Evolutionary conservation across 1,140 invertebrate species (phyloP), one percentile per base, ranked within the genome.

Genomic region (Propsilocerus akamusi): DNA sequence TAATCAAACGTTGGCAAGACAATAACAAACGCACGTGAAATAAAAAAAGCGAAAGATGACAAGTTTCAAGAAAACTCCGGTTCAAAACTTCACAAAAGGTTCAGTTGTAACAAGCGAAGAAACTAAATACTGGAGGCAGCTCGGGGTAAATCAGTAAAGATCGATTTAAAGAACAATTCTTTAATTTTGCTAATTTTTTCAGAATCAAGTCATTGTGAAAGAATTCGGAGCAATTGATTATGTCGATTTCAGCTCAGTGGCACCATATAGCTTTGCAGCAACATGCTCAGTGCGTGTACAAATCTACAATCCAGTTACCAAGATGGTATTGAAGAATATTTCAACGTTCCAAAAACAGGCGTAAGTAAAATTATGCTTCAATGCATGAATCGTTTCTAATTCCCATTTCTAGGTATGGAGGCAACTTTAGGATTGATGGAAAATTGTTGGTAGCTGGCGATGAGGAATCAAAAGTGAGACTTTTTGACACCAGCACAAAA

Each of bases 221-320:
- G 92, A 96, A 67, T 89, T 86, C 72, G 89, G 89, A 28, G 75
- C 83, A 0, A 86, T 96, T 26, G 88, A 93, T 62, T 84, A 86
- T 58, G 77, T 97, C 48, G 83, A 94, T 62, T 91, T 96, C 62
- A 88, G 86, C 57, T 84, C 86, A 6, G 70, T 80, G 12, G 79
- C 90, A 58, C 87, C 89, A 1, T 75, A 92, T 70, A 80, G 86
- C 62, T 89, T 93, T 71, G 87, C 88, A 11, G 82, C 92, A 5
- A 90, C 91, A 46, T 92, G 84, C 65, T 92, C 89, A 1, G 83
- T 88, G 7, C 73, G 86, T 61, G 82, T 95, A 57, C 89, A 94
- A 64, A 69, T 95, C n/a, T 95, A 93, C 62, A 89, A 88, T 69
- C 78, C 87, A 7, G 79, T 87, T 25, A 91, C 85, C 34, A 86